phyloP scores from a whole-genome alignment of 2,888 invertebrate genomes.

The Drosophila vallismaia region DNA sequence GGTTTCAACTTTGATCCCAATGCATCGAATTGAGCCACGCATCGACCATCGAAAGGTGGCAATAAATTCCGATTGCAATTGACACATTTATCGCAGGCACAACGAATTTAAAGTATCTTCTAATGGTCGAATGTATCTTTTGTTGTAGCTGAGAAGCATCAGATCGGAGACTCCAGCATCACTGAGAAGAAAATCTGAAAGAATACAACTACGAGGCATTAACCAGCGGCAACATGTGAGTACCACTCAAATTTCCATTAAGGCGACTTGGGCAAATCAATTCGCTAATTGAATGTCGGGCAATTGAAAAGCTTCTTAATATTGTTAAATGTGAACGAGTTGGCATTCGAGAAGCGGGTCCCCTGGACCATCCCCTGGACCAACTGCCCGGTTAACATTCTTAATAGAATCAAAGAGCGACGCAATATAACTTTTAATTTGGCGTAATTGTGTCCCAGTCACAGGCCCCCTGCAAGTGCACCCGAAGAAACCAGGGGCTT shows the following conservation, averaged over 20 bases:
- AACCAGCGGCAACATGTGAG: slow-evolving; percentile 39
- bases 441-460: slow-evolving; percentile 59
- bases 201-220: slow-evolving; percentile 14
- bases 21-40: slow-evolving; percentile 55
- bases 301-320: slow-evolving; percentile 70
- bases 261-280: slow-evolving; percentile 58
- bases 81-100: slow-evolving; percentile 76
- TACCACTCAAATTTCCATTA: slow-evolving; percentile 41
- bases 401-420: slow-evolving; percentile 78
- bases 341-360: slow-evolving; percentile 28
- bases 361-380: not conserved
- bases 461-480: slow-evolving; percentile 3
- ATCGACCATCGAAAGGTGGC: slow-evolving; percentile 63
- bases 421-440: slow-evolving; percentile 70
- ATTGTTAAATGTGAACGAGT: slow-evolving; percentile 58
- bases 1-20: slow-evolving; percentile 40
- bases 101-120: slow-evolving; percentile 33
- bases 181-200: slow-evolving; percentile 2
- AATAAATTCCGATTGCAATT: slow-evolving; percentile 78
- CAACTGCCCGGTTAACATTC: slow-evolving; percentile 55
- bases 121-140: slow-evolving; percentile 26
- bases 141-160: slow-evolving; percentile 24
- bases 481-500: not conserved
- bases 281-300: slow-evolving; percentile 67
- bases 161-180: not conserved